phyloP scores from a whole-genome alignment of 1,140 invertebrate genomes.

The Trichoplusia ni region DNA sequence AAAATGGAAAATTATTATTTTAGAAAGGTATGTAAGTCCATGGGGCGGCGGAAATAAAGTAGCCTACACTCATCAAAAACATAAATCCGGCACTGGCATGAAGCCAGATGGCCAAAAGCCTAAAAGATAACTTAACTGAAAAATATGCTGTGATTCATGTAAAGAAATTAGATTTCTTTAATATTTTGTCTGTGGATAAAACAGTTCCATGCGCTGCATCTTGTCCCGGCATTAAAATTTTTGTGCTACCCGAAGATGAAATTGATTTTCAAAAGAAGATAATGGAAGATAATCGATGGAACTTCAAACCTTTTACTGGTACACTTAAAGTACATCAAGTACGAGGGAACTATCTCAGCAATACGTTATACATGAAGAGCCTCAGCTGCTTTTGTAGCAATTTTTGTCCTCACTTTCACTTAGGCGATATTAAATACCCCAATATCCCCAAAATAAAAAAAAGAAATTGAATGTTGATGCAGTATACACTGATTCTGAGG shows the following conservation, averaged over 20 bases:
- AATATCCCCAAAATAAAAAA: slow-evolving; percentile 21
- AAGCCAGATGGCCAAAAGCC: not conserved
- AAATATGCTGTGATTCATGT: slow-evolving; percentile 4
- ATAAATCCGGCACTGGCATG: too few relatives aligned
- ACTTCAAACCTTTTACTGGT: slow-evolving; percentile 39
- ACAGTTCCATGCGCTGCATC: not conserved
- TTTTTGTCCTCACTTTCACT: slow-evolving; percentile 34
- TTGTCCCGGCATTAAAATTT: slow-evolving; percentile 5
- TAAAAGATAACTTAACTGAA: slow-evolving; percentile 10
- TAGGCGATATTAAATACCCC: slow-evolving; percentile 23
- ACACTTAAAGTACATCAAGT: slow-evolving; percentile 44
- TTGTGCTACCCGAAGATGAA: slow-evolving; percentile 1
- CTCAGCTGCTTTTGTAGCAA: slow-evolving; percentile 44
- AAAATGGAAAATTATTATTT: slow-evolving; percentile 3
- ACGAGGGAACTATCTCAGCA: slow-evolving; percentile 32
- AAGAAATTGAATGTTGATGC: slow-evolving; percentile 37
- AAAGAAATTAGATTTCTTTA: not conserved
- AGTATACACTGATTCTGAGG: slow-evolving; percentile 40
- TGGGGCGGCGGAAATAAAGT: too few relatives aligned
- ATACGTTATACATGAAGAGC: slow-evolving; percentile 37
- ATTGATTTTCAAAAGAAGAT: slow-evolving; percentile 15
- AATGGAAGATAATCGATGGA: slow-evolving; percentile 23
- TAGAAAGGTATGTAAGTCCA: not conserved
- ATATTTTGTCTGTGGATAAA: not conserved
- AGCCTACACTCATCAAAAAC: too few relatives aligned